Evolutionary conservation across 2,888 invertebrate genomes (phyloP).

Genomic region (Eumerus sabulonum): DNA sequence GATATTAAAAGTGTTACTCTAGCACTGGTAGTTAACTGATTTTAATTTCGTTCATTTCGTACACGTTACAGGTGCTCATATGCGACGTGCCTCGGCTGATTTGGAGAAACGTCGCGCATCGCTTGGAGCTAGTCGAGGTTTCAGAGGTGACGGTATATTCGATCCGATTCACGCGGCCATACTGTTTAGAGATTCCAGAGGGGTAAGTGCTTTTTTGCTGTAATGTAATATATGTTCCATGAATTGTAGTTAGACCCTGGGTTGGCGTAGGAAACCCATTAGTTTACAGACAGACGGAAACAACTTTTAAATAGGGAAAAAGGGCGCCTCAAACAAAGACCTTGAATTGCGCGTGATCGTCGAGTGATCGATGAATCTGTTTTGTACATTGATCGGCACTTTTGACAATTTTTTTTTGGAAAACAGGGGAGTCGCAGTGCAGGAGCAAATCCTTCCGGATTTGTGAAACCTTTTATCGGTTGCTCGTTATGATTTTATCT

Average conservation of each 20-base stretch:
- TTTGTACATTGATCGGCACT: too few species aligned
- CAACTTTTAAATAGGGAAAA: too few species aligned
- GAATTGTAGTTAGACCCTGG: neutral
- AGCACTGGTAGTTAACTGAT: slow-evolving; percentile 13
- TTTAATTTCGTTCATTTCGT: slow-evolving; percentile 67
- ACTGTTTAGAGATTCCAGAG: slow-evolving; percentile 93
- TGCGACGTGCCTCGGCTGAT: slow-evolving; percentile 88
- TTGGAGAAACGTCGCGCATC: slow-evolving; percentile 89
- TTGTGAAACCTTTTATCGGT: too few species aligned
- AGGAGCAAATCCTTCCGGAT: too few species aligned
- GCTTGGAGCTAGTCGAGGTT: slow-evolving; percentile 82
- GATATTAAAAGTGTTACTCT: neutral
- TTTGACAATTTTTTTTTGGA: too few species aligned
- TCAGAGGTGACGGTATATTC: slow-evolving; percentile 84
- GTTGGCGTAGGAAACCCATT: neutral
- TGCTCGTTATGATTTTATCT: too few species aligned
- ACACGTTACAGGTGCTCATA: slow-evolving; percentile 85
- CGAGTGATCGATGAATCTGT: too few species aligned
- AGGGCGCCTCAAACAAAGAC: too few species aligned
- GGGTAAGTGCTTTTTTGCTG: slow-evolving; percentile 83
- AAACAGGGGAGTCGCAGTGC: too few species aligned
- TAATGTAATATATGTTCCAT: neutral
- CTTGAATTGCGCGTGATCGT: too few species aligned
- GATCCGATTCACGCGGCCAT: slow-evolving; percentile 95
- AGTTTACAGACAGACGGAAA: neutral